phyloP scores from a whole-genome alignment of 2,113 vertebrate species.

The Panurus biarmicus region DNA sequence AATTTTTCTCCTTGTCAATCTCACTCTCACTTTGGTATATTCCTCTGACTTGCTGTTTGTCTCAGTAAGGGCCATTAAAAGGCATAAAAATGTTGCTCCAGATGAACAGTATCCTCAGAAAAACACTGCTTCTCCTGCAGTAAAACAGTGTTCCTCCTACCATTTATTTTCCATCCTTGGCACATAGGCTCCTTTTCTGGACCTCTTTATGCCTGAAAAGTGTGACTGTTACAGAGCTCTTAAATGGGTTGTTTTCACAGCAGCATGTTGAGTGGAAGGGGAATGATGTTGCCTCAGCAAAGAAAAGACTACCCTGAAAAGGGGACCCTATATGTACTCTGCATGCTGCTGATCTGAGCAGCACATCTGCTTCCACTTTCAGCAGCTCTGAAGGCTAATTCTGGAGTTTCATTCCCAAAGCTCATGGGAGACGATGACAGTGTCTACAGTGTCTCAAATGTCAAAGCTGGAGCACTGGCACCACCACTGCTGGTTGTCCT shows the following conservation, averaged over 20 bases:
- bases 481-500: not conserved
- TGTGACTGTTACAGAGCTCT: not conserved
- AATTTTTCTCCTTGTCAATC: not conserved
- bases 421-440: not conserved
- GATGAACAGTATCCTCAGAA: not conserved
- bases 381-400: not conserved
- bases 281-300: not conserved
- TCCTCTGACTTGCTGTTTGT: not conserved
- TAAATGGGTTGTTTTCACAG: not conserved
- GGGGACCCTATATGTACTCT: fast-evolving
- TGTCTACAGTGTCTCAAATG: not conserved
- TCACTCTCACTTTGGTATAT: not conserved
- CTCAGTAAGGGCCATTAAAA: not conserved
- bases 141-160: not conserved
- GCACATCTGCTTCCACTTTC: fast-evolving
- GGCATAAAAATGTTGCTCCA: not conserved
- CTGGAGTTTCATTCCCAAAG: not conserved
- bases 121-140: not conserved
- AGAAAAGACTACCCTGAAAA: not conserved
- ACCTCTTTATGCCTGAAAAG: not conserved
- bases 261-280: not conserved
- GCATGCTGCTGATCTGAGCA: not conserved
- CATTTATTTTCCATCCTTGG: not conserved
- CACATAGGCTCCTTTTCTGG: not conserved
- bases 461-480: not conserved